phyloP scores from a whole-genome alignment of 2,888 invertebrate species.

The Baronia brevicornis region DNA sequence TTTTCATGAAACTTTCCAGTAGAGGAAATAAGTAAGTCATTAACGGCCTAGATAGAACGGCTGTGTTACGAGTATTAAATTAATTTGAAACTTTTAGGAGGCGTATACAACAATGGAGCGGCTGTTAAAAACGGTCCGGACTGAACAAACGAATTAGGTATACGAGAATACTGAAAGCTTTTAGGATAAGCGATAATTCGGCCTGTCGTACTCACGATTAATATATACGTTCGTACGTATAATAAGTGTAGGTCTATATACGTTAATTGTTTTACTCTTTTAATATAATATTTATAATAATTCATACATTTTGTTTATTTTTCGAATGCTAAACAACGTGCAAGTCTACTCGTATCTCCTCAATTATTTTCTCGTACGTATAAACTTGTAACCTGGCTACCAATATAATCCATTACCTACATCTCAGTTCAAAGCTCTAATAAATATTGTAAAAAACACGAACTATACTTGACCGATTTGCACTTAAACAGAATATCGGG shows the following conservation, averaged over 20 bases:
- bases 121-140: slow-evolving; percentile 35
- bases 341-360: too few relatives aligned
- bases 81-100: slow-evolving; percentile 52
- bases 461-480: slow-evolving; percentile 5
- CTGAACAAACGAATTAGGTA: slow-evolving; percentile 36
- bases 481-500: slow-evolving; percentile 5
- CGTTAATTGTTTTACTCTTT: not conserved
- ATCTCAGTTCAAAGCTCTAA: too few relatives aligned
- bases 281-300: too few relatives aligned
- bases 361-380: too few relatives aligned
- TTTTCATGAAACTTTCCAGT: too few relatives aligned
- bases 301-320: too few relatives aligned
- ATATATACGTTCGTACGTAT: not conserved
- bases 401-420: too few relatives aligned
- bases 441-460: slow-evolving; percentile 2
- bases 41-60: slow-evolving; percentile 34
- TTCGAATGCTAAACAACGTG: too few relatives aligned
- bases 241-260: not conserved
- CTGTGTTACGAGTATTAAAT: slow-evolving; percentile 49
- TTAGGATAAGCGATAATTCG: slow-evolving; percentile 17
- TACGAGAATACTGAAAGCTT: slow-evolving; percentile 26
- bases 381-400: too few relatives aligned
- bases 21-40: slow-evolving; percentile 46
- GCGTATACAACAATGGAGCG: slow-evolving; percentile 36
- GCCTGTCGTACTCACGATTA: not conserved